Conservation (phyloP, 2,113 vertebrate species). For the Stictonetta naevosa region DNA sequence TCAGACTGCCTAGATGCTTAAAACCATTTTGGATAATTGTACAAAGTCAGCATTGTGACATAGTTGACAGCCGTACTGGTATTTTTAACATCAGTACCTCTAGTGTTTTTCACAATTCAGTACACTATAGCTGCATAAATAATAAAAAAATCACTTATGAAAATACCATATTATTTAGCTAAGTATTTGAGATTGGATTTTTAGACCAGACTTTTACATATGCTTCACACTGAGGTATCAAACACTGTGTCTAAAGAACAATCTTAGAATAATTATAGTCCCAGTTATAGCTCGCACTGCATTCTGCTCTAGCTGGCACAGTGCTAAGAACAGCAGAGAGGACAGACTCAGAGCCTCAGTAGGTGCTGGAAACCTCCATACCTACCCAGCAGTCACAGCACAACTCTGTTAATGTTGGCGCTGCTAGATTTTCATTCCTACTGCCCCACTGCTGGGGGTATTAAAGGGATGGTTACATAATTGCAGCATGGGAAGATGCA, state of each 20-base stretch:
- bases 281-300: neutral
- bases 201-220: neutral
- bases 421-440: neutral
- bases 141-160: neutral
- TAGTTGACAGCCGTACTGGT: neutral
- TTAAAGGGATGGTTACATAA: neutral
- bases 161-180: neutral
- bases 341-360: neutral
- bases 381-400: neutral
- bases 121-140: neutral
- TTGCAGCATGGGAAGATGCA: neutral
- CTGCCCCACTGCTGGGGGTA: neutral
- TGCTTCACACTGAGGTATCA: neutral
- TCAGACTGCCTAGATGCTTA: neutral
- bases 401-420: neutral
- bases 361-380: neutral
- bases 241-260: neutral
- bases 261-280: neutral
- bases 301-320: neutral
- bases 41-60: neutral
- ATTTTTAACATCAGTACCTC: slow-evolving; percentile 15
- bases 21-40: slow-evolving; percentile 15
- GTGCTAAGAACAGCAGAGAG: neutral
- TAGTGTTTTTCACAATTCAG: neutral
- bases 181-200: neutral